Conservation (phyloP, 2,113 vertebrate genomes). For the Tupaia chinensis region DNA sequence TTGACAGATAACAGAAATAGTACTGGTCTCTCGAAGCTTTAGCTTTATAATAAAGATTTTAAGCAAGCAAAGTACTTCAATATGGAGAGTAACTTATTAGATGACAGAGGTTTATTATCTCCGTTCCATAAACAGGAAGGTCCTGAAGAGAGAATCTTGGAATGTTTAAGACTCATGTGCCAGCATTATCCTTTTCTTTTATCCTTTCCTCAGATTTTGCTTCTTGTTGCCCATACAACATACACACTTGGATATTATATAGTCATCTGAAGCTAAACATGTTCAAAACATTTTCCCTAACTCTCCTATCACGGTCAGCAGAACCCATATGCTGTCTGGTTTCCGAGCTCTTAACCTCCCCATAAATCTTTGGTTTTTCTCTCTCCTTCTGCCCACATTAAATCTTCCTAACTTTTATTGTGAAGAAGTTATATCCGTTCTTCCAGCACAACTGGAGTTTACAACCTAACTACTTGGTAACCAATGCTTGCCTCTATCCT, state of each 20-base stretch:
- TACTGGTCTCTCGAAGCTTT: conserved; percentile 51
- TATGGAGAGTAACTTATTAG: conserved; percentile 50
- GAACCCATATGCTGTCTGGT: background rate
- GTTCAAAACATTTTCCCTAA: conserved; percentile 49
- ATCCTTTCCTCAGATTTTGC: background rate
- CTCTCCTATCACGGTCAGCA: conserved; percentile 41
- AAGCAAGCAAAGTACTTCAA: conserved; percentile 65
- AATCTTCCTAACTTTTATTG: conserved; percentile 52
- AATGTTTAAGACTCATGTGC: conserved; percentile 41
- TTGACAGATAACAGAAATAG: conserved; percentile 59
- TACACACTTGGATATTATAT: background rate
- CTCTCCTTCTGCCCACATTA: conserved; percentile 13
- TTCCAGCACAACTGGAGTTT: background rate
- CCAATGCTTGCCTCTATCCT: background rate
- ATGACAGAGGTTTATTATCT: conserved; percentile 60
- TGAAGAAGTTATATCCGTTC: conserved; percentile 58
- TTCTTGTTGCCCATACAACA: conserved; percentile 25
- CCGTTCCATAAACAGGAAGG: conserved; percentile 43
- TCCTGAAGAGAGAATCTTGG: conserved; percentile 52
- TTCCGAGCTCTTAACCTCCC: conserved; percentile 36
- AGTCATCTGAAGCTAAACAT: conserved; percentile 50
- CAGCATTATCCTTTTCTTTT: conserved; percentile 1
- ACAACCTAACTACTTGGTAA: conserved; percentile 12
- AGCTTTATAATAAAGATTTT: conserved; percentile 59
- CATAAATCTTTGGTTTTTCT: conserved; percentile 54